Evolutionary conservation across 2,797 vertebrate species (phyloP), one percentile per base, ranked within the genome.

Genomic region (Tinamus major): DNA sequence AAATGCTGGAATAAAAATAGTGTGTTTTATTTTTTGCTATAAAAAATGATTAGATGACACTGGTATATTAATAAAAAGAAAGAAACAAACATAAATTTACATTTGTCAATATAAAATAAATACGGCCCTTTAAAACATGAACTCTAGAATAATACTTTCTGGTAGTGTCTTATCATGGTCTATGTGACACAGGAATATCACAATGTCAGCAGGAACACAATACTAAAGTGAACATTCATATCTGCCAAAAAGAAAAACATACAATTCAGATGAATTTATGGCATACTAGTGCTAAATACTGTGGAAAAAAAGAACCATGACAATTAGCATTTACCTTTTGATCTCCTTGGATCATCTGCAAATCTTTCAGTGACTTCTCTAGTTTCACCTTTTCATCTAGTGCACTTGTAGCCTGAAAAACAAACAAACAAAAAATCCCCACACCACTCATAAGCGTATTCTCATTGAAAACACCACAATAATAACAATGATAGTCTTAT

Each of bases 361-460:
- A 96, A 74, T 99, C 98, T 84, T 96, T 98, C 89, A 99, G 97
- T 24, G 98, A 98, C 85, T 97, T 97, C 92, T 99, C 98, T 12
- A 98, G 97, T 82, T 97, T 98, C 51, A 97, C 98, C 91, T 98
- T 99, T 95, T 99, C 99, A 88, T 99, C 99, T 63, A 99, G 87
- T 1, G 98, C 98, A 87, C 96, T 97, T 95, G 98, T 99, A 24
- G 98, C 98, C 99, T 99, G 85, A 9, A 87, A 33, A 70, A 93
- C 70, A 13, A 9, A 51, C 77, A 82, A 87, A 64, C 11, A 48
- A 49, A 49, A 49, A 49, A 49, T 13, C 48, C 46, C 20, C 48
- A 49, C 48, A 49, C 23, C 48, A 48, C 24, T 83, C 71, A 63
- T 53, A 49, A 68, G 64, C 3, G 5, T 31, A 79, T 42, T 87